These are phyloP conservation scores for Agelas oroides DNA, from an alignment of 37 sponge, comb jelly and placozoan species.

Conservation along the genomic window DNA sequence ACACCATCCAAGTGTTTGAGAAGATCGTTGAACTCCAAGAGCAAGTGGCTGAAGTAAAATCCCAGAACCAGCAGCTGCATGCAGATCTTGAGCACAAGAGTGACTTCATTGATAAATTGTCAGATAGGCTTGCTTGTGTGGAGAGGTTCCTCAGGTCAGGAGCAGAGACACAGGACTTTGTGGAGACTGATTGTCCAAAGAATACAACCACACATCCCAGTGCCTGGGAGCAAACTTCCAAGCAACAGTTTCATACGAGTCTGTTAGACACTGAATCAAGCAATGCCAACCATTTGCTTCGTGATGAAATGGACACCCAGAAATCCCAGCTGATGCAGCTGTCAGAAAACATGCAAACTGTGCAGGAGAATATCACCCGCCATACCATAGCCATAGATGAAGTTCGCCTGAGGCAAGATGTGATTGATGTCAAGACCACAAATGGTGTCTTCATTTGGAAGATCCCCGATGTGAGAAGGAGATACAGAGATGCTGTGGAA, in stretches of 20 bases:
- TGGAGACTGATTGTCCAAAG: background rate
- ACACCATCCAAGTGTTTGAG: slow-evolving; percentile 6
- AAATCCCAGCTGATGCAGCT: slow-evolving; percentile 2
- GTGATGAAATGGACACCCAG: slow-evolving; percentile 10
- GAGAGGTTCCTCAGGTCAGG: background rate
- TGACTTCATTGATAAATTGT: background rate
- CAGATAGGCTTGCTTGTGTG: background rate
- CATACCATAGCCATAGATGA: slow-evolving; percentile 29
- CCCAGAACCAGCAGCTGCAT: background rate
- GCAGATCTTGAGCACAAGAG: background rate
- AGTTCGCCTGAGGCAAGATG: slow-evolving; percentile 41
- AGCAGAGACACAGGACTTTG: background rate
- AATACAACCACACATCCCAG: background rate
- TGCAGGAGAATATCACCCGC: slow-evolving; percentile 36
- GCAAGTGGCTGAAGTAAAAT: background rate
- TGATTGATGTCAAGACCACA: slow-evolving; percentile 48
- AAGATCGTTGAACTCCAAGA: background rate
- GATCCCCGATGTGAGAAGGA: background rate
- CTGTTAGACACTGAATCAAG: too few species aligned
- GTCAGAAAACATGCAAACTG: slow-evolving; percentile 7
- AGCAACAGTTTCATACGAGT: too few species aligned
- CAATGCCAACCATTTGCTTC: too few species aligned
- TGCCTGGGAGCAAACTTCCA: too few species aligned
- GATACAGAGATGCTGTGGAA: slow-evolving; percentile 61
- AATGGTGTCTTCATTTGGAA: background rate